A percentile compares a stretch with the other conserved stretches of the same genome.
Evolutionary conservation across 2,888 invertebrate species (phyloP).

Genomic region (Cryptosula pallasiana): DNA sequence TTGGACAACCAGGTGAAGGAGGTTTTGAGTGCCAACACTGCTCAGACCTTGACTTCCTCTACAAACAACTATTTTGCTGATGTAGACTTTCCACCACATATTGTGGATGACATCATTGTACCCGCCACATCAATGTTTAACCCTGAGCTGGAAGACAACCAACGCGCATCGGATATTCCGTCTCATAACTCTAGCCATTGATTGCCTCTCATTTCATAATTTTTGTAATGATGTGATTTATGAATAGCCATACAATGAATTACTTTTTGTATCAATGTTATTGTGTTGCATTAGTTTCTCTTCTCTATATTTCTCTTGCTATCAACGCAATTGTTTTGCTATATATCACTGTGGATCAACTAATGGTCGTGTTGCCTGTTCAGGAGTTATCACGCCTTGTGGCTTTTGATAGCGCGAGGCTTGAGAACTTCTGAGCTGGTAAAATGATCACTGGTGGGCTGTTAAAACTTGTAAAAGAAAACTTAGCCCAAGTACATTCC

Average conservation of each 20-base stretch:
- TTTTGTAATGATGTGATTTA: neutral
- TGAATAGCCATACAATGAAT: no score
- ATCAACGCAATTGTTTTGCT: neutral
- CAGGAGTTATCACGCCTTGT: no score
- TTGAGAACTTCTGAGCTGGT: no score
- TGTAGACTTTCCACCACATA: neutral
- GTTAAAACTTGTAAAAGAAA: no score
- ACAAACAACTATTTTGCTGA: neutral
- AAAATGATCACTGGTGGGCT: no score
- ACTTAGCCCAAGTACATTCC: no score
- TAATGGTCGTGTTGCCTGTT: no score
- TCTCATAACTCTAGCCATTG: no score
- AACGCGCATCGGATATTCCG: no score
- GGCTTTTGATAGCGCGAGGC: no score
- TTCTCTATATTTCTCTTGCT: neutral
- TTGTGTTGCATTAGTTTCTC: neutral
- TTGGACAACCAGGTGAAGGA: neutral
- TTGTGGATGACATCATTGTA: neutral
- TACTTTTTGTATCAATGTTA: no score
- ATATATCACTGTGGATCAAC: neutral
- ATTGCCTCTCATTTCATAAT: no score
- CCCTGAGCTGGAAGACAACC: neutral
- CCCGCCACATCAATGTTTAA: constrained; percentile 9
- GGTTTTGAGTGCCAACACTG: neutral
- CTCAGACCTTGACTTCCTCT: neutral